Evolutionary conservation across 2,113 vertebrate genomes (phyloP).

Genomic region (Neotragus moschatus): DNA sequence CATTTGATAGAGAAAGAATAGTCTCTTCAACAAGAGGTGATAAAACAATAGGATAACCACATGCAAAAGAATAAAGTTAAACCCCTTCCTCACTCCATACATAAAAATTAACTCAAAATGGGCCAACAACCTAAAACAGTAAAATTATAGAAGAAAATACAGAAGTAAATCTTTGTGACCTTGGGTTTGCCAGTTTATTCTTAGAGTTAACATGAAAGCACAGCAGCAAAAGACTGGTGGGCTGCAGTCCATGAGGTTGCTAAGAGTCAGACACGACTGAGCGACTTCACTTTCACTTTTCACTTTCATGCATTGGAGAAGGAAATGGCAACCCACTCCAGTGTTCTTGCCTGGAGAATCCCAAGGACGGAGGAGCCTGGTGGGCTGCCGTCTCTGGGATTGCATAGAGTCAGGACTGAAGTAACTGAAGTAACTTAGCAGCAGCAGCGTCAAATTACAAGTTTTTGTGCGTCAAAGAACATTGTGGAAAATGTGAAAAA

Average conservation of each 20-base stretch:
- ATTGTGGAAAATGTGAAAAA: background rate
- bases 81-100: background rate
- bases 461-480: background rate
- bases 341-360: too few species aligned
- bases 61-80: background rate
- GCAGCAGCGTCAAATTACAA: background rate
- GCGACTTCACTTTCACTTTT: too few species aligned
- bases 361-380: accelerated
- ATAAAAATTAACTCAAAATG: background rate
- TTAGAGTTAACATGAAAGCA: background rate
- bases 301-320: too few species aligned
- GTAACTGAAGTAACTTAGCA: too few species aligned
- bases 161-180: background rate
- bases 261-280: too few species aligned
- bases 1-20: background rate
- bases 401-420: too few species aligned
- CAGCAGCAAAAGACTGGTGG: background rate
- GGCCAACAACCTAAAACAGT: background rate
- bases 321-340: too few species aligned
- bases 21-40: background rate
- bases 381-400: too few species aligned
- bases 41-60: background rate
- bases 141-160: background rate
- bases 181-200: background rate
- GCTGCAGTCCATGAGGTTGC: background rate